Base-by-base conservation (phyloP, 2,888 invertebrate genomes). In the Leucoptera coffeella region DNA sequence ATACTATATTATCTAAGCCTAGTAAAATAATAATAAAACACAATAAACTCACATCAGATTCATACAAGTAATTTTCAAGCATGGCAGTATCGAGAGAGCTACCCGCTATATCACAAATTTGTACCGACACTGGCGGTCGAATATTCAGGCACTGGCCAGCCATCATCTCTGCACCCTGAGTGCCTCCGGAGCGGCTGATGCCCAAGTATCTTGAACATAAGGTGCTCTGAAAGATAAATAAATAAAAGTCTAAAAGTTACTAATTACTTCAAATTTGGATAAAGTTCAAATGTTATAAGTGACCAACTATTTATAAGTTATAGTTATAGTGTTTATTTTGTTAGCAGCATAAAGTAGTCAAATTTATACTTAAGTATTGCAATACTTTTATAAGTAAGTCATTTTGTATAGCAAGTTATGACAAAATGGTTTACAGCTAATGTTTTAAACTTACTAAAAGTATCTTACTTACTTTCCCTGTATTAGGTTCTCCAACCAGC, bases 21-120 rank as follows among this genome's bases (percentile, higher is more conserved):
- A n/a, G n/a, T n/a, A n/a, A n/a, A n/a, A n/a, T 17, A 17, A 17
- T 9, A 75, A 59, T 31, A 13, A 20, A 33, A 29, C 8, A 2
- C 2, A 12, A 19, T 10, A 15, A 26, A 50, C 75, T 72, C 59
- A 84, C 85, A 54, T 88, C 76, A 25, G 81, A 75, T 25, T 74
- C 77, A 41, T 77, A 82, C 25, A 84, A 51, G 42, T 84, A 85
- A 52, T 82, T 82, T 37, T 78, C 80, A 22, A 92, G 62, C 89
- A 92, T 90, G 31, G 74, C 67, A 6, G 87, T 85, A 24, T 75
- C 73, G 8, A 87, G 59, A 19, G 87, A 80, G 35, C 80, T 78
- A 12, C 92, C 91, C 23, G 88, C 86, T 28, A 92, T 78, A 52
- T 93, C 92, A 71, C 89, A 89, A 15, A 93, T 73, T 50, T 87